Evolutionary conservation across 2,113 vertebrate species (phyloP), one percentile per base, ranked within the genome.

Genomic region (Mus pahari): DNA sequence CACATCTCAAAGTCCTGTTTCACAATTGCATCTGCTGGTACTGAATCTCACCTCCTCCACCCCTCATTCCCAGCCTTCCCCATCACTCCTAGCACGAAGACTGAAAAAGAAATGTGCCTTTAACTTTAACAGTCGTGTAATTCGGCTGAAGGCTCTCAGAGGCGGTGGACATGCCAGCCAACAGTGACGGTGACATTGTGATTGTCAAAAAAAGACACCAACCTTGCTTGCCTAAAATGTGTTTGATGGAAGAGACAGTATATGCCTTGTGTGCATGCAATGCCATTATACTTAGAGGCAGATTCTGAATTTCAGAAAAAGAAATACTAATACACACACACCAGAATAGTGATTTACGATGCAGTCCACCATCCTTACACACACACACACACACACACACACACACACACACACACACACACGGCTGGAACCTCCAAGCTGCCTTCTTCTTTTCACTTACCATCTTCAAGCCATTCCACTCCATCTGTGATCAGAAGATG

Each of bases 401-500:
- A 97, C 89, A 97, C 70, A 96, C 96, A 86, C 97, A 90, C 91
- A 97, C 96, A 96, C 96, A 96, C 96, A 96, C 96, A 97, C 70
- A 89, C 79, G 89, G 93, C 93, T 95, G 95, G 94, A 97, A 90
- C 84, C 97, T 96, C 97, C 96, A 96, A 92, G 83, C 97, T 97
- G 89, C 89, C 96, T 97, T 96, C 98, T 97, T 97, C 97, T 98
- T 97, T 98, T 98, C 97, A 97, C 99, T 99, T 99, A 99, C 99
- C 99, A 99, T 99, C 99, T 99, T 99, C 99, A 99, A 99, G 99
- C 99, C 99, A 99, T 99, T 99, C 99, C 99, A 99, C 99, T 99
- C 99, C 99, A 99, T 99, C 99, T 99, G 99, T 99, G 99, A 99
- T 99, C 98, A 98, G 98, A 98, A 99, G 99, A 99, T 99, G 99